Evolutionary conservation across 2,113 vertebrate genomes (phyloP).

Genomic region (Hyperopisus bebe): DNA sequence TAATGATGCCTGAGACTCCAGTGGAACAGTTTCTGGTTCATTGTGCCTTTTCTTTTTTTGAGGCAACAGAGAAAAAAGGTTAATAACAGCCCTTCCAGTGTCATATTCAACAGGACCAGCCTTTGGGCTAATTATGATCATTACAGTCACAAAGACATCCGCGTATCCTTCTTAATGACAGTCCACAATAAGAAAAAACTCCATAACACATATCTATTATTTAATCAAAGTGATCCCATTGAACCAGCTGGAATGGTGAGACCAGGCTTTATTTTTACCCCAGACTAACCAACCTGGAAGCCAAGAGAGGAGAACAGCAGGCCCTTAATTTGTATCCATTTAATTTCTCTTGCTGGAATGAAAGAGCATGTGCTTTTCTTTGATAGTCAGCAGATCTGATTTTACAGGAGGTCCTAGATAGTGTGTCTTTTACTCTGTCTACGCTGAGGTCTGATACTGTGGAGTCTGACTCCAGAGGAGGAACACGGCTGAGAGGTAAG

Average conservation of each 20-base stretch:
- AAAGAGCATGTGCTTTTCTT: slow-evolving; percentile 59
- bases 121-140: slow-evolving; percentile 92
- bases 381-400: slow-evolving; percentile 51
- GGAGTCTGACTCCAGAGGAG: not conserved
- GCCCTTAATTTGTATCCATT: slow-evolving; percentile 63
- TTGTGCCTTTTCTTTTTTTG: slow-evolving; percentile 33
- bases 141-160: slow-evolving; percentile 89
- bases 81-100: slow-evolving; percentile 88
- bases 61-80: slow-evolving; percentile 73
- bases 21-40: slow-evolving; percentile 29
- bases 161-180: slow-evolving; percentile 94
- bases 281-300: slow-evolving; percentile 59
- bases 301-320: slow-evolving; percentile 45
- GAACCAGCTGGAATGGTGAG: slow-evolving; percentile 67
- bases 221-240: slow-evolving; percentile 94
- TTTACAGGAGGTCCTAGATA: slow-evolving; percentile 31
- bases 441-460: not conserved
- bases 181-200: slow-evolving; percentile 67
- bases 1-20: slow-evolving; percentile 36
- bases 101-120: slow-evolving; percentile 85
- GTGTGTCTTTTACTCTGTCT: slow-evolving; percentile 24
- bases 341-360: slow-evolving; percentile 60
- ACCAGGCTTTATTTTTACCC: slow-evolving; percentile 80
- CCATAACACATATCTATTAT: slow-evolving; percentile 96
- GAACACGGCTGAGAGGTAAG: not conserved